phyloP scores from a whole-genome alignment of 2,888 invertebrate genomes.

The Drosophila buzzatii region DNA sequence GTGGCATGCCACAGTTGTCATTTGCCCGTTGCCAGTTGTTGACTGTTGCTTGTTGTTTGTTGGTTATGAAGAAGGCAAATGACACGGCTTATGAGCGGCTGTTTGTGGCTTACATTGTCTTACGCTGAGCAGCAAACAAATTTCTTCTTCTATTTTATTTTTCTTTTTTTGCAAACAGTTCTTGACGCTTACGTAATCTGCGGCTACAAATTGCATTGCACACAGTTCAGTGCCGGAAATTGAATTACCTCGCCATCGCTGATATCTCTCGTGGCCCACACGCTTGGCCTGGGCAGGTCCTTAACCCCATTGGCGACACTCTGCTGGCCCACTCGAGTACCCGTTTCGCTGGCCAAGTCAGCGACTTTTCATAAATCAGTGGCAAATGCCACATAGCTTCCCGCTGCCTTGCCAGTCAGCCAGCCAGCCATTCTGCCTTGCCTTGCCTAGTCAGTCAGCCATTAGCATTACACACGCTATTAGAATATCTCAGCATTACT shows the following conservation, averaged over 20 bases:
- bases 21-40: neutral
- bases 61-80: constrained; percentile 18
- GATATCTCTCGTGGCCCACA: constrained; percentile 8
- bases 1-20: constrained; percentile 25
- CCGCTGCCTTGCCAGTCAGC: neutral
- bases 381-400: constrained; percentile 49
- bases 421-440: no score
- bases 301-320: neutral
- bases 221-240: constrained; percentile 33
- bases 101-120: constrained; percentile 42
- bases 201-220: constrained; percentile 50
- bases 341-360: neutral
- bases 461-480: constrained; percentile 80
- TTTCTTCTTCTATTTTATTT: neutral
- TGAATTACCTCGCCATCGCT: constrained; percentile 38
- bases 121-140: constrained; percentile 1
- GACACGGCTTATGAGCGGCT: constrained; percentile 20
- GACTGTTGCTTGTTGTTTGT: neutral
- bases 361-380: constrained; percentile 69
- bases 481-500: constrained; percentile 76
- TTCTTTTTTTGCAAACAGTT: neutral
- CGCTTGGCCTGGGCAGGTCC: neutral
- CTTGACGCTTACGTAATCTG: constrained; percentile 30
- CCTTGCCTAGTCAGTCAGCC: constrained; percentile 41
- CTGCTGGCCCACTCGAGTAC: constrained; percentile 1